Percentiles rank a stretch among this genome's conserved stretches.
Evolutionary conservation across 2,113 vertebrate genomes (phyloP).

Genomic region (Leptobrachium leishanense): DNA sequence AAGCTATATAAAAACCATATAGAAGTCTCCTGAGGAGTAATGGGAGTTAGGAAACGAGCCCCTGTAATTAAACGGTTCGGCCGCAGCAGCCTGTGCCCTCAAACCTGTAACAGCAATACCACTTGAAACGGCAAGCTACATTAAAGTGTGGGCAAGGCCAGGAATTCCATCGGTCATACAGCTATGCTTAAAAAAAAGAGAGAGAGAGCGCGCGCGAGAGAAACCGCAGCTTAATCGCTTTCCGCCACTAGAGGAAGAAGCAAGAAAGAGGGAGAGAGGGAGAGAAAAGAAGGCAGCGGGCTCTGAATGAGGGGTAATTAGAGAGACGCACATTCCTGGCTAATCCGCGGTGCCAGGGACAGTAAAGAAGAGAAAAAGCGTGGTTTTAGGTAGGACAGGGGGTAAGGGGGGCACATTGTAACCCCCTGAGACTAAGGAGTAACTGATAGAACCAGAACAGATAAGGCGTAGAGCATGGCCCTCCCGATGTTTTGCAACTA

Average conservation of each 20-base stretch:
- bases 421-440: background rate
- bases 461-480: no score
- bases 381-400: constrained; percentile 29
- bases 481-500: no score
- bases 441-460: no score
- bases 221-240: constrained; percentile 80
- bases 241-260: constrained; percentile 71
- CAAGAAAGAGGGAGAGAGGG: constrained; percentile 58
- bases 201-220: constrained; percentile 50
- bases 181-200: constrained; percentile 69
- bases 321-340: constrained; percentile 66
- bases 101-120: constrained; percentile 74
- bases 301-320: constrained; percentile 80
- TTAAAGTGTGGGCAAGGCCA: constrained; percentile 70
- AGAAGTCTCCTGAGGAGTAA: constrained; percentile 83
- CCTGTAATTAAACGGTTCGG: constrained; percentile 85
- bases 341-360: constrained; percentile 60
- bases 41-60: constrained; percentile 74
- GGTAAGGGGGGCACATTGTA: constrained; percentile 11
- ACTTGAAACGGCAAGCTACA: constrained; percentile 73
- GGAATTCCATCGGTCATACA: constrained; percentile 67
- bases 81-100: constrained; percentile 77
- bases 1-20: constrained; percentile 64
- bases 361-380: constrained; percentile 23
- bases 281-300: constrained; percentile 64